Evolutionary conservation across 64 coral and sea anemone species (phyloP), one percentile per base, ranked within the genome.

Genomic region (Montipora sp.): DNA sequence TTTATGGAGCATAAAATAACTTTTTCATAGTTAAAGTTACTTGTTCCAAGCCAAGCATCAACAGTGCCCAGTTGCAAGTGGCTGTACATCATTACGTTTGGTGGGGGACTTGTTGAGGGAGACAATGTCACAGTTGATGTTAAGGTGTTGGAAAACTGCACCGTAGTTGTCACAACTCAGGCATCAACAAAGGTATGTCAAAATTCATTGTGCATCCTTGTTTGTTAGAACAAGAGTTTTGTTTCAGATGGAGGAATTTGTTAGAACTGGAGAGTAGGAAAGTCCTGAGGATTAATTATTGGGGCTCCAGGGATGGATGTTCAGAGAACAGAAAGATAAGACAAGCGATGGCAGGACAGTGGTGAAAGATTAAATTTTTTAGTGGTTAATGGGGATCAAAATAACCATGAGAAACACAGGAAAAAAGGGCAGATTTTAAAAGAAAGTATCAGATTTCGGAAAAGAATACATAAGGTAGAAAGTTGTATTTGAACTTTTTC

Each of bases 61-160:
- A 55, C 21, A 59, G 68, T 90, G 20, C 82, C 94, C 0, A 27
- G 84, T 24, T 91, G 89, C 80, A 75, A 76, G 45, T 95, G 94
- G 94, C 81, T 95, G 16, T 95, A 95, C 72, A 46, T 95, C n/a
- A 95, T 95, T 71, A 91, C 94, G 2, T 95, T 80, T 92, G 94
- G 94, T 60, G 94, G 94, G 24, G 94, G 94, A 48, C 83, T 95
- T 66, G 94, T 95, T 0, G 94, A 95, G 70, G 94, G 94, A 19
- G 94, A 95, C 12, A 95, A 85, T 80, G 90, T 95, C 15, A 18
- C 59, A 19, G 67, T 95, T 87, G 82, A 95, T 84, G 13, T 95
- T 3, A 89, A 95, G 72, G 94, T 95, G 59, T 75, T 50, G 10
- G 70, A 92, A 45, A 21, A 87, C 43, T 90, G 81, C 16, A 91